Evolutionary conservation across 2,888 invertebrate genomes (phyloP).

Genomic region (Xestia xanthographa): DNA sequence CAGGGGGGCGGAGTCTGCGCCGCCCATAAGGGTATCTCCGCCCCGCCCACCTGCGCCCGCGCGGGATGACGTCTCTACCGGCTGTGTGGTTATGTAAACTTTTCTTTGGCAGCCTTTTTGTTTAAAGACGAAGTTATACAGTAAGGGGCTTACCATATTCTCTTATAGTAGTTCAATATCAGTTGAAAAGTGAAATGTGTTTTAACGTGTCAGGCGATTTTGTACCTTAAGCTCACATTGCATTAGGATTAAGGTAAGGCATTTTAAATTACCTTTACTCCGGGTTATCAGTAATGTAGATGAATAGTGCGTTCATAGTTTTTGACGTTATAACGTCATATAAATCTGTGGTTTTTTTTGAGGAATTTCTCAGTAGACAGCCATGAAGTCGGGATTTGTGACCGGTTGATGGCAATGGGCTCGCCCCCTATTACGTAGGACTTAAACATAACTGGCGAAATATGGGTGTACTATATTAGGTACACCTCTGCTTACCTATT

Average conservation of each 20-base stretch:
- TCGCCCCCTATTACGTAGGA: background rate
- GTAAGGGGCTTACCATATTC: too few relatives aligned
- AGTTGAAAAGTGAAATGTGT: slow-evolving; percentile 2
- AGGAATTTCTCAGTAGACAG: background rate
- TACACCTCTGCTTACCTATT: background rate
- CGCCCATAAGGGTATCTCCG: slow-evolving; percentile 57
- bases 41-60: slow-evolving; percentile 60
- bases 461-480: background rate
- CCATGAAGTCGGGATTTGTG: background rate
- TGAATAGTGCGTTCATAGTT: background rate
- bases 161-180: background rate
- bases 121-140: background rate
- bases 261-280: background rate
- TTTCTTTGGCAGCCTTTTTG: background rate
- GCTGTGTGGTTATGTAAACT: slow-evolving; percentile 78
- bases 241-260: background rate
- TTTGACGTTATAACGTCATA: too few relatives aligned
- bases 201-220: background rate
- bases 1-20: slow-evolving; percentile 73
- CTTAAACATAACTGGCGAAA: background rate
- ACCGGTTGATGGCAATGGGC: background rate
- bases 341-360: too few relatives aligned
- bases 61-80: slow-evolving; percentile 74
- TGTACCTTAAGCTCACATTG: background rate
- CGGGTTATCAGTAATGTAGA: background rate